phyloP scores from a whole-genome alignment of 2,888 invertebrate species.

The Ditula angustiorana region DNA sequence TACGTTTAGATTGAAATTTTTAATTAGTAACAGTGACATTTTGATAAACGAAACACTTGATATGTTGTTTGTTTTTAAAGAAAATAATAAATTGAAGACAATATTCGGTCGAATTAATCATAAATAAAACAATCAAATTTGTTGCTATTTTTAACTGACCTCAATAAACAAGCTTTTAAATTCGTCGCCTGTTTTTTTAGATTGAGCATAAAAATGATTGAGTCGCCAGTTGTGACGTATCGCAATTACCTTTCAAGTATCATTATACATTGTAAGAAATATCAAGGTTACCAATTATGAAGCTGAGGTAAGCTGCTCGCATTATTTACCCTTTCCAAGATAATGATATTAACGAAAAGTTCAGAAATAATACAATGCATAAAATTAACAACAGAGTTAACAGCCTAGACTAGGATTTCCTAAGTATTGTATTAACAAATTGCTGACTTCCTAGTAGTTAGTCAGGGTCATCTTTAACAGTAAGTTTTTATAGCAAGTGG shows the following conservation, averaged over 20 bases:
- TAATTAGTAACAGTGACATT: too few relatives aligned
- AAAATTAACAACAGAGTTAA: not conserved
- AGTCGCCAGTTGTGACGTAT: constrained; percentile 4
- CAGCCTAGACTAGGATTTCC: constrained; percentile 8
- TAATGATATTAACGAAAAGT: not conserved
- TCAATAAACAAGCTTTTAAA: too few relatives aligned
- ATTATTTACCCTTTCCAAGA: constrained; percentile 25
- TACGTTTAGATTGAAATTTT: too few relatives aligned
- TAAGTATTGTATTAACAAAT: constrained; percentile 5
- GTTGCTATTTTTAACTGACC: too few relatives aligned
- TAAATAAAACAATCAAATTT: not conserved
- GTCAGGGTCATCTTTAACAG: constrained; percentile 3
- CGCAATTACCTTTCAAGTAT: constrained; percentile 38
- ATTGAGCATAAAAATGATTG: not conserved
- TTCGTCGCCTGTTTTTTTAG: too few relatives aligned
- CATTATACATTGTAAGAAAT: constrained; percentile 35
- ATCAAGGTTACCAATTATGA: constrained; percentile 36
- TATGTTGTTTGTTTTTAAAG: too few relatives aligned
- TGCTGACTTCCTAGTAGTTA: not conserved
- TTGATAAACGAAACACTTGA: too few relatives aligned
- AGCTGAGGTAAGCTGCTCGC: constrained; percentile 16
- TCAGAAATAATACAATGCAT: not conserved
- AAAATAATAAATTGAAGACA: not conserved
- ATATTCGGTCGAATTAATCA: too few relatives aligned
- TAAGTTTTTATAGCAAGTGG: too few relatives aligned